phyloP scores from a whole-genome alignment of 2,888 invertebrate species.

The Calameuta pallipes region DNA sequence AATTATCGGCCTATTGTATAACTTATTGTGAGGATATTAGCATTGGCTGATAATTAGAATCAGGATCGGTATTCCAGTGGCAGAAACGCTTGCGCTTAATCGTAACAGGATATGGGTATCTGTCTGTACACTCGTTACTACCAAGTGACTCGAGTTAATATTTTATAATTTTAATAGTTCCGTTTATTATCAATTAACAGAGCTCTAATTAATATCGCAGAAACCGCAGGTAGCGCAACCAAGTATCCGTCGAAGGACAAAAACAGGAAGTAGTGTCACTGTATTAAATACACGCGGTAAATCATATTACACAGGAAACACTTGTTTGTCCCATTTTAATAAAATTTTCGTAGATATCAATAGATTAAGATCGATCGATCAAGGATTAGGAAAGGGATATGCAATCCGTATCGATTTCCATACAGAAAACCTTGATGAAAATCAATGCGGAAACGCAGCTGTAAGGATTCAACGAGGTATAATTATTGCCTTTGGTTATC shows the following conservation, averaged over 20 bases:
- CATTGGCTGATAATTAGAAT: constrained; percentile 25
- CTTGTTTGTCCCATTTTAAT: neutral
- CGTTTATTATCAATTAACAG: neutral
- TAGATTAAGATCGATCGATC: neutral
- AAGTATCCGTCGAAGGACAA: neutral
- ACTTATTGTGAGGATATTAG: constrained; percentile 42
- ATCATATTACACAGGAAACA: neutral
- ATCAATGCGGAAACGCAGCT: neutral
- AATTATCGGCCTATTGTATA: constrained; percentile 49
- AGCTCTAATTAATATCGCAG: neutral
- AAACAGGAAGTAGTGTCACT: neutral
- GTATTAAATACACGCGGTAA: neutral
- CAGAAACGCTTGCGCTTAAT: neutral
- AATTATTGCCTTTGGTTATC: neutral
- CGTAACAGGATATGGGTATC: neutral
- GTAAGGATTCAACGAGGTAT: neutral
- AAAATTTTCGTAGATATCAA: neutral
- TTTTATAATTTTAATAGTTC: neutral
- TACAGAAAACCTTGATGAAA: neutral
- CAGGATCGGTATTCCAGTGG: neutral
- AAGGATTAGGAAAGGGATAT: neutral
- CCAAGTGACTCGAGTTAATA: neutral
- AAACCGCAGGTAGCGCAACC: neutral
- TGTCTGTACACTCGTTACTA: neutral
- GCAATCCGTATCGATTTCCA: neutral